These are phyloP conservation scores for Clostera curtula DNA, from an alignment of 2,888 invertebrate genomes.

Conservation along the genomic window DNA sequence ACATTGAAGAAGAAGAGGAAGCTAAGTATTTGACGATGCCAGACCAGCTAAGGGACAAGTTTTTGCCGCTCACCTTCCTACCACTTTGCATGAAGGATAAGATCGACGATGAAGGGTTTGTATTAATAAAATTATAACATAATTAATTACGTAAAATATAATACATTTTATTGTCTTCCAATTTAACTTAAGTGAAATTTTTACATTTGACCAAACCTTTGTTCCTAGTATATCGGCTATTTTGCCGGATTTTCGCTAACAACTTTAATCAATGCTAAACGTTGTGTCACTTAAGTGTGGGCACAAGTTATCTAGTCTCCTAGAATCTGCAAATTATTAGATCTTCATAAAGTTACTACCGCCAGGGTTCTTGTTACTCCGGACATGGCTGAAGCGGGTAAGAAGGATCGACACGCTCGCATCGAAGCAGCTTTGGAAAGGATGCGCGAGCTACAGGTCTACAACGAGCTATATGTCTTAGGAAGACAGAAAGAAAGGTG, in stretches of 20 bases:
- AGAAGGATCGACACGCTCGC: constrained; percentile 28
- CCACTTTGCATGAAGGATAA: constrained; percentile 45
- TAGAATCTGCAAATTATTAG: too few relatives aligned
- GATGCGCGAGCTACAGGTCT: constrained; percentile 47
- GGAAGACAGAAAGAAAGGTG: constrained; percentile 40
- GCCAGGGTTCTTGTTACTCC: constrained; percentile 38
- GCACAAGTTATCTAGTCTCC: too few relatives aligned
- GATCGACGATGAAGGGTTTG: constrained; percentile 34
- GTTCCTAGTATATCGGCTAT: too few relatives aligned
- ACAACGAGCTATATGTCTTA: constrained; percentile 39
- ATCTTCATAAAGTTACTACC: constrained; percentile 1
- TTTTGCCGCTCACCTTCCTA: constrained; percentile 44
- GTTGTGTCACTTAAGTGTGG: too few relatives aligned
- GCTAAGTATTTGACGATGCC: constrained; percentile 41
- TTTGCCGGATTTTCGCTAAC: too few relatives aligned
- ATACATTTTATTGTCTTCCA: too few relatives aligned
- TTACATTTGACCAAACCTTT: too few relatives aligned
- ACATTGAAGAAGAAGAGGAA: too few relatives aligned
- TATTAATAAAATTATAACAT: neutral
- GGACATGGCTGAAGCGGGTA: constrained; percentile 42
- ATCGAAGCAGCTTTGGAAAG: constrained; percentile 41
- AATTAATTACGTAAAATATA: too few relatives aligned
- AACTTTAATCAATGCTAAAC: too few relatives aligned
- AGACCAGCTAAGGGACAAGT: constrained; percentile 51
- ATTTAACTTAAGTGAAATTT: too few relatives aligned